Percentiles rank a stretch among this genome's conserved stretches.
Evolutionary conservation across 2,888 invertebrate species (phyloP).

Genomic region (Allacma fusca): DNA sequence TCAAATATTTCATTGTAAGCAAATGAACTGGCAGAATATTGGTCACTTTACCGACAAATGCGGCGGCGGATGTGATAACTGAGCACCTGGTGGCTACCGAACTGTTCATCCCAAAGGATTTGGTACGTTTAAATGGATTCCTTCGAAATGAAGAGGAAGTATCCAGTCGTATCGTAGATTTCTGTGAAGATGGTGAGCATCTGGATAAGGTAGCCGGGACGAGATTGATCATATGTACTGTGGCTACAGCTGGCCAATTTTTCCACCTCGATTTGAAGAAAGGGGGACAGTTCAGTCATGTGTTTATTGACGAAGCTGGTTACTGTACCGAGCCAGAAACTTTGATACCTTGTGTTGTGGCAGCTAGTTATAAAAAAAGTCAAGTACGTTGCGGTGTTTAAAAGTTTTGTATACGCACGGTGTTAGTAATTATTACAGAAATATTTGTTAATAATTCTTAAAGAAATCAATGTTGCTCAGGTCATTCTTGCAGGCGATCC

Average conservation of each 20-base stretch:
- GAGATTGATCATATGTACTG: slow-evolving; percentile 86
- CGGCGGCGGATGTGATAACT: slow-evolving; percentile 86
- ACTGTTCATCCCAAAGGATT: slow-evolving; percentile 73
- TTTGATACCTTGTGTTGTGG: slow-evolving; percentile 77
- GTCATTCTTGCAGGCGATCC: slow-evolving; percentile 78
- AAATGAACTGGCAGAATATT: slow-evolving; percentile 72
- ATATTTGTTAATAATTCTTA: background rate
- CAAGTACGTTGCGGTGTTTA: too few species aligned
- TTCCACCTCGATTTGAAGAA: slow-evolving; percentile 73
- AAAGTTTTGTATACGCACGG: too few species aligned
- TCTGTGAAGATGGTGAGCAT: slow-evolving; percentile 74
- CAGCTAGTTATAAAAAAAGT: slow-evolving; percentile 57
- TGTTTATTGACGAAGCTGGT: slow-evolving; percentile 75
- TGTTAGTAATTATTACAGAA: slow-evolving; percentile 37
- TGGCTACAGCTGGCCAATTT: slow-evolving; percentile 75
- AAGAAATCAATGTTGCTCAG: slow-evolving; percentile 62
- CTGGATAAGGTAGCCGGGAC: slow-evolving; percentile 75
- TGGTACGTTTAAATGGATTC: slow-evolving; percentile 70
- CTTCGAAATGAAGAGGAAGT: slow-evolving; percentile 71
- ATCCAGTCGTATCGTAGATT: slow-evolving; percentile 73
- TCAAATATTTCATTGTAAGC: background rate
- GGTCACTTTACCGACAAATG: slow-evolving; percentile 89
- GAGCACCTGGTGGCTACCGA: slow-evolving; percentile 78
- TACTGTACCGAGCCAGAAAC: slow-evolving; percentile 87
- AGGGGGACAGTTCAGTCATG: slow-evolving; percentile 88